Evolutionary conservation across 2,797 vertebrate genomes (phyloP).

Genomic region (Echiichthys vipera): DNA sequence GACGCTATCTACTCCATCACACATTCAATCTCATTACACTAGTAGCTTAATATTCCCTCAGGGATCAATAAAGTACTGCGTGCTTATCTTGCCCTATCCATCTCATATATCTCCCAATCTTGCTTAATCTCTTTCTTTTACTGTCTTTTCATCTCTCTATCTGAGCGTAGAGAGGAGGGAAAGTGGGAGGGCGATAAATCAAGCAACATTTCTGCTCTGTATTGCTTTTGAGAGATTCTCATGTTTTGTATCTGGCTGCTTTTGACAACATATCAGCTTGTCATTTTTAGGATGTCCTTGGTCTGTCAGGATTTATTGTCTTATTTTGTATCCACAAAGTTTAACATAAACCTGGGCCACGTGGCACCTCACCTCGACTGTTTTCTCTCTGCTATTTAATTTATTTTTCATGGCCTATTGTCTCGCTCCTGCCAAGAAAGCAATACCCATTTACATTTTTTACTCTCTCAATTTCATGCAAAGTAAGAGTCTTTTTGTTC

Average conservation of each 20-base stretch:
- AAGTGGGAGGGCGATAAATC: conserved; percentile 67
- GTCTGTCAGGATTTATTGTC: conserved; percentile 8
- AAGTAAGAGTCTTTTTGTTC: conserved; percentile 13
- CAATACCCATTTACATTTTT: conserved; percentile 9
- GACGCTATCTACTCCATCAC: conserved; percentile 74
- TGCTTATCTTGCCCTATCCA: conserved; percentile 64
- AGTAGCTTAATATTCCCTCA: conserved; percentile 75
- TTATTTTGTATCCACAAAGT: neutral
- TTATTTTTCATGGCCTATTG: conserved; percentile 2
- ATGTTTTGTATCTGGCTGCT: conserved; percentile 24
- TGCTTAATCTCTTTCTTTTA: conserved; percentile 70
- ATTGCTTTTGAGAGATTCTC: conserved; percentile 52
- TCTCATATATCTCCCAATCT: conserved; percentile 68
- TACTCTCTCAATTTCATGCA: conserved; percentile 50
- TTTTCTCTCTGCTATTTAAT: neutral
- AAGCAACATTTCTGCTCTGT: conserved; percentile 44
- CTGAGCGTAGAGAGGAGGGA: conserved; percentile 53
- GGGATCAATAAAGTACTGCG: conserved; percentile 73
- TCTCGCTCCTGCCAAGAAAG: conserved; percentile 6
- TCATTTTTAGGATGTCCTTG: conserved; percentile 22
- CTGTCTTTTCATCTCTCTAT: conserved; percentile 77
- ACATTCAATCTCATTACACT: conserved; percentile 72
- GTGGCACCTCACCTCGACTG: neutral
- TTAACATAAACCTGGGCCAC: neutral
- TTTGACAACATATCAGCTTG: conserved; percentile 30